Percentiles rank a stretch among this genome's conserved stretches.
Conservation (phyloP, 1,140 invertebrate genomes). For the Diachasma alloeum region DNA sequence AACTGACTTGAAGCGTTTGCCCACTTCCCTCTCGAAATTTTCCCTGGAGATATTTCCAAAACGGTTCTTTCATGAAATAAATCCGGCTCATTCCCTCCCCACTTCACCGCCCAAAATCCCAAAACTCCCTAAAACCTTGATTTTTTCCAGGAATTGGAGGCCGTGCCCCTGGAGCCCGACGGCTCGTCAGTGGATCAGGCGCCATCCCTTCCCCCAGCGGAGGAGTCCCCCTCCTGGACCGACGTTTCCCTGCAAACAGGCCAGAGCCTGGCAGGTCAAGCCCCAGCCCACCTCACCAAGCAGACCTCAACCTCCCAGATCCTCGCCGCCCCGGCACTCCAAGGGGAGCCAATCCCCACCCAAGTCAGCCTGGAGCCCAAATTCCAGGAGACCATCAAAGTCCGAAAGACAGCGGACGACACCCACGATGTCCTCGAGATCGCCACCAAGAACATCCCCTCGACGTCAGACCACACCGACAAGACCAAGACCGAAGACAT, state of each 20-base stretch:
- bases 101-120: neutral
- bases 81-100: neutral
- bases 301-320: constrained; percentile 54
- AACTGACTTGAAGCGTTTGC: no score
- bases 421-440: constrained; percentile 82
- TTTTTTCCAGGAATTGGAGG: constrained; percentile 46
- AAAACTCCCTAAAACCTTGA: neutral
- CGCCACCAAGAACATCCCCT: constrained; percentile 70
- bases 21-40: no score
- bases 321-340: constrained; percentile 13
- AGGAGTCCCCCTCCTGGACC: constrained; percentile 49
- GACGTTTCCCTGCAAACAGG: constrained; percentile 62
- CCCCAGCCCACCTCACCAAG: constrained; percentile 48
- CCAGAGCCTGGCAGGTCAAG: constrained; percentile 50
- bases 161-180: constrained; percentile 42
- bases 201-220: constrained; percentile 50
- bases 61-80: neutral
- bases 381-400: constrained; percentile 72
- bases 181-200: constrained; percentile 56
- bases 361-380: constrained; percentile 30
- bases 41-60: neutral
- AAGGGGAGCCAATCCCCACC: constrained; percentile 39
- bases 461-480: constrained; percentile 40
- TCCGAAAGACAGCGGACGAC: constrained; percentile 73
- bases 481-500: constrained; percentile 63